phyloP scores from a whole-genome alignment of 2,888 invertebrate species.

The Scaptomyza cyrtandrae region DNA sequence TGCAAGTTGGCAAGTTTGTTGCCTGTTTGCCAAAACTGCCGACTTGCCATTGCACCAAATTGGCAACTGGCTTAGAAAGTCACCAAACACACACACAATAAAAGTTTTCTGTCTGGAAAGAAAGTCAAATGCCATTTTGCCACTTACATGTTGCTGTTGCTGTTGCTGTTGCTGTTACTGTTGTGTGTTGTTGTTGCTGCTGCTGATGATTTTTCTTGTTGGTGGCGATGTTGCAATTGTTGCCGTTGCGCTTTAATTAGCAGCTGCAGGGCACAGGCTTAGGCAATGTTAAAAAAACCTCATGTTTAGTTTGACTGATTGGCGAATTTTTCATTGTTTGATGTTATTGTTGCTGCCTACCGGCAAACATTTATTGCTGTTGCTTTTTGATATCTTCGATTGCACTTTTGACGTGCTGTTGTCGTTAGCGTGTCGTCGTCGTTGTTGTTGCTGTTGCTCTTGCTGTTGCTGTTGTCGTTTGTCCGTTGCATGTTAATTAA shows the following conservation, averaged over 20 bases:
- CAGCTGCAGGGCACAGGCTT: slow-evolving; percentile 69
- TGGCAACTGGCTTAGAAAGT: slow-evolving; percentile 79
- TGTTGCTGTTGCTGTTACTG: slow-evolving; percentile 28
- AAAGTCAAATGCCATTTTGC: slow-evolving; percentile 66
- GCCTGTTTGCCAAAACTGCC: slow-evolving; percentile 59
- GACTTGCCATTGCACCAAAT: slow-evolving; percentile 68
- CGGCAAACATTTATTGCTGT: slow-evolving; percentile 4
- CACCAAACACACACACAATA: slow-evolving; percentile 35
- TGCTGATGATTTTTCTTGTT: slow-evolving; percentile 30
- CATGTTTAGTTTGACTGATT: slow-evolving; percentile 68
- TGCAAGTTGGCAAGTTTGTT: slow-evolving; percentile 38
- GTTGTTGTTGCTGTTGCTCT: slow-evolving; percentile 35
- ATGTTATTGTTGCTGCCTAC: background rate
- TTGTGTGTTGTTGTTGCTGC: slow-evolving; percentile 19
- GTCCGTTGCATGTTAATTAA: slow-evolving; percentile 79
- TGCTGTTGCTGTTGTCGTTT: slow-evolving; percentile 38
- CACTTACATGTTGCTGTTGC: slow-evolving; percentile 66
- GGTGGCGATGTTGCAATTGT: slow-evolving; percentile 33
- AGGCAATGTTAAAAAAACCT: slow-evolving; percentile 32
- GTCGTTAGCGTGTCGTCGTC: slow-evolving; percentile 53
- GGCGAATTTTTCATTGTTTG: slow-evolving; percentile 30
- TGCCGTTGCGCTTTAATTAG: slow-evolving; percentile 62
- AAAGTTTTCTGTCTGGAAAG: slow-evolving; percentile 59
- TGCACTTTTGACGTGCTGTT: slow-evolving; percentile 58
- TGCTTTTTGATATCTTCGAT: slow-evolving; percentile 37